A percentile compares a stretch with the other conserved stretches of the same genome.
Evolutionary conservation across 2,113 vertebrate genomes (phyloP).

Genomic region (Podarcis muralis): DNA sequence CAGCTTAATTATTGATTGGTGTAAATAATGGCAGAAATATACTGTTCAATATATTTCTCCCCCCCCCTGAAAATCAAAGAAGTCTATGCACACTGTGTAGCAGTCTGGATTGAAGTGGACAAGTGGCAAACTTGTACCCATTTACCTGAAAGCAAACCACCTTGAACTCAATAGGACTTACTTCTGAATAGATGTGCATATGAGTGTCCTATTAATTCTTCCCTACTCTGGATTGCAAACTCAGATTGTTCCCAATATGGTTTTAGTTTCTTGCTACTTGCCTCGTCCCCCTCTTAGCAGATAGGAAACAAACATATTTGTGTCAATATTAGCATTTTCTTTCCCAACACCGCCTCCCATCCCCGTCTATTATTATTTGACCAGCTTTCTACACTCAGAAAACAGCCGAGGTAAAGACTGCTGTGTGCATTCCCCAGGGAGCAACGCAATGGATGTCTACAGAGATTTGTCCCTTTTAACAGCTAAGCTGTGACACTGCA

Average conservation of each 20-base stretch:
- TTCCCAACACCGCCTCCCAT: neutral
- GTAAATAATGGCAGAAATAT: neutral
- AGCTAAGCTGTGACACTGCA: neutral
- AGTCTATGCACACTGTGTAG: neutral
- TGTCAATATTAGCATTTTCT: constrained; percentile 14
- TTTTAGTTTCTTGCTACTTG: neutral
- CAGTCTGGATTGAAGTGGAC: too few relatives aligned
- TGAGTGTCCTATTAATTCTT: neutral
- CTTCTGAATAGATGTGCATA: too few relatives aligned
- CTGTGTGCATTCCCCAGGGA: neutral
- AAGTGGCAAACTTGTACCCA: too few relatives aligned
- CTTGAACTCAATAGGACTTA: too few relatives aligned
- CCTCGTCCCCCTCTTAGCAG: neutral
- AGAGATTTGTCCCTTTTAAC: constrained; percentile 13
- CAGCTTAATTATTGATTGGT: neutral
- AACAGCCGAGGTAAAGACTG: constrained; percentile 1
- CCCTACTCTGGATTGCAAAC: neutral
- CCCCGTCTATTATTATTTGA: neutral
- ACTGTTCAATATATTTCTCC: neutral
- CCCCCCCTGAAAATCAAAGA: neutral
- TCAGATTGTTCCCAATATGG: neutral
- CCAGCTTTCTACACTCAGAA: neutral
- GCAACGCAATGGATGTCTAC: neutral
- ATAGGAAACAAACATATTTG: neutral
- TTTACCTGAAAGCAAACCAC: too few relatives aligned